Evolutionary conservation across 2,113 vertebrate genomes (phyloP), one percentile per base, ranked within the genome.

Genomic region (Machaerirhynchus nigripectus): DNA sequence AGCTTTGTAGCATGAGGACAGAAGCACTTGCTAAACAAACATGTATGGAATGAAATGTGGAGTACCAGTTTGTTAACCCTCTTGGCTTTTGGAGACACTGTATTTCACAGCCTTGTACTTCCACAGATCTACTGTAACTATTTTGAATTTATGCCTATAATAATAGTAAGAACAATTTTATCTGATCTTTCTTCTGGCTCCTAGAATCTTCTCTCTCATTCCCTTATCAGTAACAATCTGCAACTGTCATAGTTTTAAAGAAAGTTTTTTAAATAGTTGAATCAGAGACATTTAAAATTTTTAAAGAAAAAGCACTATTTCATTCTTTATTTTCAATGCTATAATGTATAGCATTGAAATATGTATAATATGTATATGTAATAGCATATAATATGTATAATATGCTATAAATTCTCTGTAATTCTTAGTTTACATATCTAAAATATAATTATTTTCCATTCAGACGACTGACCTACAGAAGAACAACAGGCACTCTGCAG

Each of bases 381-480:
- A 52, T 18, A 24, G n/a, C n/a, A n/a, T n/a, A n/a, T n/a, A n/a
- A n/a, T 33, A 8, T 52, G 24, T 84, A 12, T 77, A 71, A 52
- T 18, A 24, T 80, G 53, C 52, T 82, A 2, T 47, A 91, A 71
- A 35, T 49, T 78, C 73, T 71, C 18, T 10, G 0, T n/a, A 47
- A 59, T 44, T 92, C 44, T 23, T 64, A 70, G 35, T 52, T 80
- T 33, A 12, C 6, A 0, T 35, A 13, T 60, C 37, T 95, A 40
- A 95, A 84, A n/a, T 33, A 3, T 1, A 49, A 22, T 65, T 83
- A 3, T 82, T 87, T 84, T 71, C 56, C 55, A 0, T 89, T 35
- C 93, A 99, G 99, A 84, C 98, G 99, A 9, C 76, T 99, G 85
- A 98, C 87, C 81, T 99, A 99, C 97, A 97, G 99, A 93, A 99